phyloP scores from a whole-genome alignment of 2,797 vertebrate species.

The Champsocephalus gunnari region DNA sequence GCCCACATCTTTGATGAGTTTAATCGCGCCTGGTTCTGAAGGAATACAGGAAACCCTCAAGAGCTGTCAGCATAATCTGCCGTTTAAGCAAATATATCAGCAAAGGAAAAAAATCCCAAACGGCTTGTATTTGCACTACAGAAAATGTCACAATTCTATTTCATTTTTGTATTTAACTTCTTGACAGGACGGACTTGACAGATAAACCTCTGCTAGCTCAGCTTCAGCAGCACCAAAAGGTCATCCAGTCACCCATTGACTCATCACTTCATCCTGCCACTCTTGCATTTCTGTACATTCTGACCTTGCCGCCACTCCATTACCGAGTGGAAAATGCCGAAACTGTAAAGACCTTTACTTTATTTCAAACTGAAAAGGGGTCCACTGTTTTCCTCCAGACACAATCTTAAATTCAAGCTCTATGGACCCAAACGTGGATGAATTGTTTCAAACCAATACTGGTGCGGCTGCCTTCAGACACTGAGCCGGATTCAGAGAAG shows the following conservation, averaged over 20 bases:
- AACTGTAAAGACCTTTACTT: neutral
- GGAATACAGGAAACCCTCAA: neutral
- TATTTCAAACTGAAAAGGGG: neutral
- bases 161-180: neutral
- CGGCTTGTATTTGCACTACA: neutral
- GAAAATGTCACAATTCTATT: neutral
- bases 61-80: too few species aligned
- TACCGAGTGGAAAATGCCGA: neutral
- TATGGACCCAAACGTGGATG: neutral
- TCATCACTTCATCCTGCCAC: neutral
- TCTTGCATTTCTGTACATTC: neutral
- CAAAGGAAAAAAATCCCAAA: neutral
- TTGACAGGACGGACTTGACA: neutral
- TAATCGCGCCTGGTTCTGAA: too few species aligned
- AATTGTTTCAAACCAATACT: slow-evolving; percentile 13
- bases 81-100: neutral
- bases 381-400: neutral
- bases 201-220: neutral
- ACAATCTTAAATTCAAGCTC: neutral
- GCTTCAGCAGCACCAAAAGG: neutral
- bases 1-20: too few species aligned
- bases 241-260: neutral
- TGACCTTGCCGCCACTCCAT: neutral
- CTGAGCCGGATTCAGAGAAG: neutral
- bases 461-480: neutral